Evolutionary conservation across 2,113 vertebrate genomes (phyloP).

Genomic region (Tachuris rubrigastra): DNA sequence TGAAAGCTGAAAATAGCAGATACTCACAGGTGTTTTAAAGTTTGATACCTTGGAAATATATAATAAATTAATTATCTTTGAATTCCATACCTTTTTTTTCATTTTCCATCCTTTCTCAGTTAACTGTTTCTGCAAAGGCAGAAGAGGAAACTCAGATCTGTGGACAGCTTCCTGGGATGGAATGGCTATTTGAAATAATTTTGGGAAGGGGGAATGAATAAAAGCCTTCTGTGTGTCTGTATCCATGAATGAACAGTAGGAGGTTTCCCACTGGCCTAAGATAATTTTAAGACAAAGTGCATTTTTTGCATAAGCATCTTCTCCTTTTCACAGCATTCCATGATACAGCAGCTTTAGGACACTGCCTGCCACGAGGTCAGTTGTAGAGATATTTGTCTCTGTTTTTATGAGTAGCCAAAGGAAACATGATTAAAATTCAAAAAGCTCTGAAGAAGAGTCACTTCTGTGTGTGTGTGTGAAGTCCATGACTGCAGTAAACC

Average conservation of each 20-base stretch:
- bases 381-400: neutral
- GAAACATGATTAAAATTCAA: neutral
- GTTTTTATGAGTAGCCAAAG: slow-evolving; percentile 13
- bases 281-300: neutral
- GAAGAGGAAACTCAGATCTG: neutral
- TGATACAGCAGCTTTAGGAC: neutral
- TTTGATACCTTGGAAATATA: neutral
- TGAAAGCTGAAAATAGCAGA: neutral
- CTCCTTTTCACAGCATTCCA: neutral
- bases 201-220: neutral
- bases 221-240: neutral
- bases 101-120: neutral
- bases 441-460: neutral
- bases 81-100: neutral
- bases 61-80: neutral
- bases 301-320: neutral
- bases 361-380: neutral
- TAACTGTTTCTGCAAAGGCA: neutral
- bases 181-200: neutral
- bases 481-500: neutral
- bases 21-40: neutral
- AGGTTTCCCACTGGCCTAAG: neutral
- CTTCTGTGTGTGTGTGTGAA: neutral
- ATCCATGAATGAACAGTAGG: neutral
- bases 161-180: neutral